Evolutionary conservation across 2,797 vertebrate species (phyloP), one percentile per base, ranked within the genome.

Genomic region (Brotogeris chrysoptera): DNA sequence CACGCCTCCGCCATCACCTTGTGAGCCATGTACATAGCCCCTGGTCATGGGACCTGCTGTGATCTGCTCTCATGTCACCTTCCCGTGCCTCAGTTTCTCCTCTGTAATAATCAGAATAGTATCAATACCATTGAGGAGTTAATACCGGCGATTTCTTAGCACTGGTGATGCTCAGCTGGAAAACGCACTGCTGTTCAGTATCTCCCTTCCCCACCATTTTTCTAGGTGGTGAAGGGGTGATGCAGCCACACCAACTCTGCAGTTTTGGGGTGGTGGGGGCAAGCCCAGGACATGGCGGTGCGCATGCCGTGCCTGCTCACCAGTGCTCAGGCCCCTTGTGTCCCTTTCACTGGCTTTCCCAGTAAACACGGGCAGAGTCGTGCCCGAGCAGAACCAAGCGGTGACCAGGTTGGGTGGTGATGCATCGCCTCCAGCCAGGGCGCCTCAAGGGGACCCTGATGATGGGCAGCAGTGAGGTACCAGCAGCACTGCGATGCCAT

Each of bases 251-350:
- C 34, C 50, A 46, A 17, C 39, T 70, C 50, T 24, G 50, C 27
- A 32, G 64, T 60, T 86, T 64, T 59, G 50, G 69, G 24, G 28
- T 65, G 44, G 72, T 52, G 47, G 34, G 49, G 38, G 39, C 39
- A 43, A 81, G 38, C 57, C 55, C 49, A 57, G 55, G 53, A 44
- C 18, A 25, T 5, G 4, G 43, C 12, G 7, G n/a, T 1, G 2
- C 36, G 24, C 2, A 0, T 1, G 1, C 39, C 0, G 0, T 41
- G 34, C 44, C 32, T 73, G 61, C 47, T 34, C 12, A 13, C 43
- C 12, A 3, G 3, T 28, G 63, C 32, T 64, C 46, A 11, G 21
- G 72, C 27, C 52, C 49, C 39, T 50, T 0, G 1, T 21, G 47
- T 10, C 59, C 60, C n/a, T 50, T 19, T 49, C 3, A 2, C 38